Base-by-base conservation (phyloP, 2,797 vertebrate species). In the Gymnocypris eckloni region DNA sequence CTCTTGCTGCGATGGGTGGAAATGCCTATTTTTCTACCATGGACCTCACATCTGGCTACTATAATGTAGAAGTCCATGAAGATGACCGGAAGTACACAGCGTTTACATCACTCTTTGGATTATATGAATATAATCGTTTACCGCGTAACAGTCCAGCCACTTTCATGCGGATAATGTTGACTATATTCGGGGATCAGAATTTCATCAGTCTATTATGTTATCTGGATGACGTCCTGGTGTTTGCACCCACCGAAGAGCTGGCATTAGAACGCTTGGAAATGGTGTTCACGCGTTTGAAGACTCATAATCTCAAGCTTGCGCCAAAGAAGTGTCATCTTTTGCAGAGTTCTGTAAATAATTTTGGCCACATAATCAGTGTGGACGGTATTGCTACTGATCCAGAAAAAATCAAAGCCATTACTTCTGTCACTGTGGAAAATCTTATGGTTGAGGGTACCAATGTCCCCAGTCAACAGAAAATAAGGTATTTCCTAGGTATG, bases 1-100 rank as follows among this genome's bases (percentile, higher is more conserved):
- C 11, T 52, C 61, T 87, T 8, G 72, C 83, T 22, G 64, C 72
- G 1, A 37, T 87, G 39, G 79, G 79, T 3, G 71, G 28, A 10
- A 82, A 86, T 56, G 28, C 6, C 1, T 56, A 66, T 13, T 86
- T 86, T 39, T 75, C 66, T 16, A 64, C 78, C 1, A 86, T 81
- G 69, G 84, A 81, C 28, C 25, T 86, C 3, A 81, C 70, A 48
- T 81, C 84, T 16, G 73, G 73, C 25, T 84, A 77, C 22, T 84
- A 77, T n/a, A 84, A 84, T 67, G 69, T 81, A 4, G 18, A 70
- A 4, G 12, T 81, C 9, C 73, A 83, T 78, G 61, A 78, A 18
- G 72, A 86, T 50, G 33, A 86, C 11, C 15, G n/a, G n/a, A 86
- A 83, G 37, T 82, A 71, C 48, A 87, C 86, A 54, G 81, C 73